These are phyloP conservation scores for western clawed frog (Xenopus tropicalis) DNA, from an alignment of 2,113 vertebrate genomes.

Conservation along the genomic window UCB_Xtro_10.0 CM004447.2:2948501-2949000, in stretches of 20 bases:
- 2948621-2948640: slow-evolving; percentile 72
- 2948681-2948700: slow-evolving; percentile 82
- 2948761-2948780: slow-evolving; percentile 70
- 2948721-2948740: slow-evolving; percentile 72
- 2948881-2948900: slow-evolving; percentile 77
- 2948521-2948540: slow-evolving; percentile 63
- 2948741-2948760: slow-evolving; percentile 83
- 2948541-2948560: slow-evolving; percentile 59
- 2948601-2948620: slow-evolving; percentile 89
- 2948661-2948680: slow-evolving; percentile 79
- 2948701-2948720: slow-evolving; percentile 64
- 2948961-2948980: no score
- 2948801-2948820: slow-evolving; percentile 76
- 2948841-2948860: slow-evolving; percentile 82
- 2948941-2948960: no score
- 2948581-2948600: slow-evolving; percentile 59
- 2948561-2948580: slow-evolving; percentile 64
- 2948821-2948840: slow-evolving; percentile 79
- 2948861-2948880: slow-evolving; percentile 86
- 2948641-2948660: slow-evolving; percentile 81
- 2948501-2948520: slow-evolving; percentile 79
- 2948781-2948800: slow-evolving; percentile 67
- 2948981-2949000: no score
- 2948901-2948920: slow-evolving; percentile 62
- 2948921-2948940: neutral